Conservation (phyloP, 2,888 invertebrate genomes). For the Sarcophaga carnaria region DNA sequence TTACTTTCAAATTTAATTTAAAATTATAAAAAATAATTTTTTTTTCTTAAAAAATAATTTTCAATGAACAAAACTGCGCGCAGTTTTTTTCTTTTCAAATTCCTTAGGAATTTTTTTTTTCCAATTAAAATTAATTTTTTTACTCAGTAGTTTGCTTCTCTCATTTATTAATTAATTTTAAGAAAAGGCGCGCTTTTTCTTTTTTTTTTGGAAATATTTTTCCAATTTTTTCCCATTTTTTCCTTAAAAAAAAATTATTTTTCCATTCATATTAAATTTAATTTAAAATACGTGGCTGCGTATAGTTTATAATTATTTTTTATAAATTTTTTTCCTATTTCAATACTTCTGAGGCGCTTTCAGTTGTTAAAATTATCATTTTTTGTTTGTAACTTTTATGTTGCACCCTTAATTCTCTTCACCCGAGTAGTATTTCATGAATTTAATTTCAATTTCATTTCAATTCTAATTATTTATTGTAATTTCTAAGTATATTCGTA, state of each 20-base stretch:
- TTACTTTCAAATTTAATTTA: no score
- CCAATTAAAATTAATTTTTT: no score
- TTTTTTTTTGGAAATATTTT: constrained; percentile 15
- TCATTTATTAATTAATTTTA: no score
- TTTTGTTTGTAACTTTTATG: constrained; percentile 54
- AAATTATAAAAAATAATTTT: neutral
- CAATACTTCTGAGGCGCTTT: constrained; percentile 67
- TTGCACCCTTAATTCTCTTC: constrained; percentile 48
- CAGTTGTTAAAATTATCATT: constrained; percentile 45
- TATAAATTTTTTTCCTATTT: constrained; percentile 9
- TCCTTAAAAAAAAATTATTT: no score
- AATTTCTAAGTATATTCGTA: constrained; percentile 35
- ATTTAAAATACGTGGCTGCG: constrained; percentile 57
- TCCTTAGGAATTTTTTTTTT: no score
- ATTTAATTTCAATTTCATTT: constrained; percentile 10
- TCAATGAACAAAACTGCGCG: constrained; percentile 49
- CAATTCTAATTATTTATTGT: constrained; percentile 50
- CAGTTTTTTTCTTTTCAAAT: constrained; percentile 36
- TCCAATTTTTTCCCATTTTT: neutral
- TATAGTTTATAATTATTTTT: constrained; percentile 25
- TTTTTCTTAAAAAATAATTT: neutral
- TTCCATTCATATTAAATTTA: no score
- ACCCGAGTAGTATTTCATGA: constrained; percentile 19
- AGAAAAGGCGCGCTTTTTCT: constrained; percentile 68
- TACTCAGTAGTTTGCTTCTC: no score